Percentiles rank a stretch among this genome's conserved stretches.
These are phyloP conservation scores for Cyprinella venusta DNA, from an alignment of 2,797 vertebrate species.

Conservation along the genomic window DNA sequence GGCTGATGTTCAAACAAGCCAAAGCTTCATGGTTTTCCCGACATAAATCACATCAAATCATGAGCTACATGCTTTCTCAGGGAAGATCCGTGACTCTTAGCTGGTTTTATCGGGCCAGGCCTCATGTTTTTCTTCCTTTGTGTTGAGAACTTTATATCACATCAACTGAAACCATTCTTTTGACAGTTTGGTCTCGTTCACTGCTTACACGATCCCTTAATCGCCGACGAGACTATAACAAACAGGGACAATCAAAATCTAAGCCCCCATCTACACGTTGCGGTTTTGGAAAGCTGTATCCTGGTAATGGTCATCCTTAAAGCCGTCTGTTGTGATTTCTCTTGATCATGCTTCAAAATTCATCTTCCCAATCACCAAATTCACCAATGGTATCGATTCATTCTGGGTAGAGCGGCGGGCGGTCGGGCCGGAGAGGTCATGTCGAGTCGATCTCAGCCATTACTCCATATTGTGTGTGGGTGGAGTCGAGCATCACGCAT, in stretches of 20 bases:
- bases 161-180: conserved; percentile 83
- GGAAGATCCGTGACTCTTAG: conserved; percentile 36
- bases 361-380: conserved; percentile 77
- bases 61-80: conserved; percentile 69
- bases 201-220: conserved; percentile 89
- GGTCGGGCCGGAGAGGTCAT: conserved; percentile 62
- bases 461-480: conserved; percentile 71
- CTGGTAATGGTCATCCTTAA: conserved; percentile 84
- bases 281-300: conserved; percentile 89
- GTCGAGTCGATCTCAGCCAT: conserved; percentile 69
- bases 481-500: conserved; percentile 75
- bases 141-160: conserved; percentile 52
- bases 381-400: conserved; percentile 84
- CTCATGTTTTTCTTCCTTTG: conserved; percentile 54
- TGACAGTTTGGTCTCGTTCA: conserved; percentile 88
- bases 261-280: conserved; percentile 84
- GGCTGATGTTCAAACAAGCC: conserved; percentile 56
- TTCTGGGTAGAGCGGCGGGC: conserved; percentile 65
- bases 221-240: conserved; percentile 87
- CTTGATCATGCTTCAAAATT: conserved; percentile 74
- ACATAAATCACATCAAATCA: conserved; percentile 63
- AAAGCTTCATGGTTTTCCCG: conserved; percentile 55
- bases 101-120: conserved; percentile 41
- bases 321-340: conserved; percentile 78
- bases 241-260: conserved; percentile 88